A percentile compares a stretch with the other conserved stretches of the same genome.
Evolutionary conservation across 2,113 vertebrate species (phyloP).

Genomic region (Monopterus albus): DNA sequence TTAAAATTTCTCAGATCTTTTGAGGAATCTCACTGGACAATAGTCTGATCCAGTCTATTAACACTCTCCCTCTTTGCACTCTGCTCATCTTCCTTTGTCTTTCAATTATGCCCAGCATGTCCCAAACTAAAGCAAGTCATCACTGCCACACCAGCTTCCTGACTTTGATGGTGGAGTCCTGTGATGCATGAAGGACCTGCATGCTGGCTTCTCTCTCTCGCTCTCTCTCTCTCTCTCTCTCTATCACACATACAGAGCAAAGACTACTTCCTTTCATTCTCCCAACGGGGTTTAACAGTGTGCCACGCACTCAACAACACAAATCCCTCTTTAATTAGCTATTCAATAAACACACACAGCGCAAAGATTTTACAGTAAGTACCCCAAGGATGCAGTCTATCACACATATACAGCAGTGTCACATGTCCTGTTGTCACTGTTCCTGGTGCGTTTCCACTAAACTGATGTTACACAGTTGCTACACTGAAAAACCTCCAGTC

Average conservation of each 20-base stretch:
- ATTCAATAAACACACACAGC: neutral
- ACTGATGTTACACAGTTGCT: neutral
- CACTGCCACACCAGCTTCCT: constrained; percentile 13
- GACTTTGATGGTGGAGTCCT: constrained; percentile 39
- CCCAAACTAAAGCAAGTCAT: constrained; percentile 46
- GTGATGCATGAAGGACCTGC: constrained; percentile 50
- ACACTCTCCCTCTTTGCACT: neutral
- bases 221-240: neutral
- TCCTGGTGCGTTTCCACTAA: neutral
- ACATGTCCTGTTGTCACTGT: too few species aligned
- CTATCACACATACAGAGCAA: neutral
- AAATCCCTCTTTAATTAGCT: neutral
- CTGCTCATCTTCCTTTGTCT: neutral
- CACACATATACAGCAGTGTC: too few species aligned
- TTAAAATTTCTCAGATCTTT: too few species aligned
- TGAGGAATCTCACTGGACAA: too few species aligned
- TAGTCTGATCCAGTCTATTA: constrained; percentile 21
- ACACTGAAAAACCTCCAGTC: neutral
- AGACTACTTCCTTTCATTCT: constrained; percentile 11
- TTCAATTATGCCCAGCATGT: neutral
- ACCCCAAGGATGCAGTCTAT: too few species aligned
- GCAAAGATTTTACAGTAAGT: too few species aligned
- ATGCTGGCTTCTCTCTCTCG: constrained; percentile 18
- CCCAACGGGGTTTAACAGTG: constrained; percentile 7
- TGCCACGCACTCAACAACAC: neutral